Evolutionary conservation across 1,140 invertebrate species (phyloP).

Genomic region (Planococcus citri): DNA sequence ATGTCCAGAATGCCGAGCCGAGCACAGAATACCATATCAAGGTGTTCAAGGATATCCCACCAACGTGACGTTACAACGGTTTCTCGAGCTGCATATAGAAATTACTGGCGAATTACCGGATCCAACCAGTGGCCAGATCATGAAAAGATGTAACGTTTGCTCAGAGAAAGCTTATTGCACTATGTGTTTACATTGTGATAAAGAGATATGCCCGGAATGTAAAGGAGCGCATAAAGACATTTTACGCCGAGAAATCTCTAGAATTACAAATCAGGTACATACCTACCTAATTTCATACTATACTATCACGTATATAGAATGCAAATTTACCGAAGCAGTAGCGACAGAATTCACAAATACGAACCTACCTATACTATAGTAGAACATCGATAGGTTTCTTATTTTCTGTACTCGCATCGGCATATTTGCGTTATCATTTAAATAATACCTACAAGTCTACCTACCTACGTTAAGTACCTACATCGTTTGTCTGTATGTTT

Average conservation of each 20-base stretch:
- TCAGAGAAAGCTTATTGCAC: slow-evolving; percentile 86
- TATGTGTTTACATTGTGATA: slow-evolving; percentile 84
- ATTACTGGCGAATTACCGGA: slow-evolving; percentile 83
- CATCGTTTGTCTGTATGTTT: background rate
- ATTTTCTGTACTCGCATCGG: too few species aligned
- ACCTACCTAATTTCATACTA: too few species aligned
- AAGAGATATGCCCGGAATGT: slow-evolving; percentile 81
- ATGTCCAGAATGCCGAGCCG: slow-evolving; percentile 96
- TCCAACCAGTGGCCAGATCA: slow-evolving; percentile 70
- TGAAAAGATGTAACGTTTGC: slow-evolving; percentile 80
- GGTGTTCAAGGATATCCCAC: slow-evolving; percentile 90
- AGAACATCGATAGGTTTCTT: too few species aligned
- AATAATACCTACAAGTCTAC: too few species aligned
- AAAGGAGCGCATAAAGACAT: slow-evolving; percentile 93
- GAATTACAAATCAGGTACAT: slow-evolving; percentile 88
- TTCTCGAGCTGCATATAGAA: slow-evolving; percentile 87
- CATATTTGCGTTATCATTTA: too few species aligned
- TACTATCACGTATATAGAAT: too few species aligned
- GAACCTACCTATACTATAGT: too few species aligned
- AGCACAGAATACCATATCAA: slow-evolving; percentile 93
- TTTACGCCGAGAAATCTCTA: slow-evolving; percentile 77
- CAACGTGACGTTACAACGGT: slow-evolving; percentile 89
- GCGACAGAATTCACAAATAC: too few species aligned
- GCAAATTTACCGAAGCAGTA: too few species aligned
- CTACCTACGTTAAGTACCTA: too few species aligned